Evolutionary conservation across 2,797 vertebrate genomes (phyloP).

Genomic region (Fratercula arctica): DNA sequence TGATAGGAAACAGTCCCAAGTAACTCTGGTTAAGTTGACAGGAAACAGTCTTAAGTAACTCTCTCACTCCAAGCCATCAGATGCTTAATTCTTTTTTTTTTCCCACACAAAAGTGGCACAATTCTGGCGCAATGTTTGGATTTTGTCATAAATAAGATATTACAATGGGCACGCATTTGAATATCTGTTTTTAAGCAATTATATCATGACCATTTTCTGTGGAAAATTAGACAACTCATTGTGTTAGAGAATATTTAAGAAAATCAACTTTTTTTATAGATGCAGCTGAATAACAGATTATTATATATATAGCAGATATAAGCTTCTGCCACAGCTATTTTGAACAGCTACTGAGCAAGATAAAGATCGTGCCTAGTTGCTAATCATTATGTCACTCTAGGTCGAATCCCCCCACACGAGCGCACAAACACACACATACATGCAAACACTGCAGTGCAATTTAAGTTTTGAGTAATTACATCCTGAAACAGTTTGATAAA

Average conservation of each 20-base stretch:
- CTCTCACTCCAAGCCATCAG: background rate
- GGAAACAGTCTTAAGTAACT: background rate
- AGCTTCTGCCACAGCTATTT: background rate
- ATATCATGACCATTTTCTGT: accelerated
- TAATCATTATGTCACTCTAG: background rate
- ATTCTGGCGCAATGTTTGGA: background rate
- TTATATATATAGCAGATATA: background rate
- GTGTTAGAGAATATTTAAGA: background rate
- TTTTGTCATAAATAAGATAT: background rate
- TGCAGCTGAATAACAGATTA: background rate
- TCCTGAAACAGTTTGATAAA: background rate
- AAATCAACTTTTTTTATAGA: background rate
- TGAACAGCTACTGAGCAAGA: background rate
- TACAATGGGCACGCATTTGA: background rate
- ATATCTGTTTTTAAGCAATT: background rate
- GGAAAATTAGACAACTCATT: background rate
- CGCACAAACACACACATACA: background rate
- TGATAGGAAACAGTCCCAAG: background rate
- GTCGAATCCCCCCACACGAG: background rate
- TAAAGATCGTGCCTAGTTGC: background rate
- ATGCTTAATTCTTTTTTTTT: background rate
- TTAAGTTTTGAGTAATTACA: conserved; percentile 14
- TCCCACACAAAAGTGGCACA: accelerated
- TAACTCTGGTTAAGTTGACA: background rate
- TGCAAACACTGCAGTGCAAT: background rate